phyloP scores from a whole-genome alignment of 2,888 invertebrate genomes.

The Acrobasis suavella region DNA sequence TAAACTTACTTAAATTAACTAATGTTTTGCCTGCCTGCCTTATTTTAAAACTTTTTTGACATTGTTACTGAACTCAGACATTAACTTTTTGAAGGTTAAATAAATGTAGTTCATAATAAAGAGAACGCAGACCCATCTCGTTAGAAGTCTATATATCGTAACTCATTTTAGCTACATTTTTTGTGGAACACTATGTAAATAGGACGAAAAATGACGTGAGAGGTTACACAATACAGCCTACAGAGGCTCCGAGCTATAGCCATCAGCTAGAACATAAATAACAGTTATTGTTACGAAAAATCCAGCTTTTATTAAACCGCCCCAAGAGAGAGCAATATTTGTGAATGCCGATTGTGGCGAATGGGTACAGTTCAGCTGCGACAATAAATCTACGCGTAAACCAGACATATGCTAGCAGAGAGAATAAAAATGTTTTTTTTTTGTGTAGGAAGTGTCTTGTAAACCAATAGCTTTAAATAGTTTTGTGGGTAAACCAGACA shows the following conservation, averaged over 20 bases:
- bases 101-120: too few relatives aligned
- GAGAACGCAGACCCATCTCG: too few relatives aligned
- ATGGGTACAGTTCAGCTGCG: constrained; percentile 4
- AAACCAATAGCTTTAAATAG: too few relatives aligned
- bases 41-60: too few relatives aligned
- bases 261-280: constrained; percentile 16
- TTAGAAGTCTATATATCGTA: neutral
- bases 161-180: neutral
- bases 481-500: too few relatives aligned
- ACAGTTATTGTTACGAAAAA: constrained; percentile 13
- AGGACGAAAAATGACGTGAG: neutral
- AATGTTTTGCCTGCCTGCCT: too few relatives aligned
- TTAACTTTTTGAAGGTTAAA: too few relatives aligned
- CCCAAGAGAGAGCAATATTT: constrained; percentile 13
- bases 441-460: neutral
- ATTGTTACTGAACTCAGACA: too few relatives aligned
- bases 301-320: constrained; percentile 19
- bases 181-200: neutral
- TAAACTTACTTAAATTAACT: too few relatives aligned
- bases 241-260: neutral
- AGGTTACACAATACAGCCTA: neutral
- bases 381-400: constrained; percentile 1
- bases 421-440: neutral
- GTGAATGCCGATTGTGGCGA: constrained; percentile 4
- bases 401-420: neutral